phyloP scores from a whole-genome alignment of 2,888 invertebrate genomes.

The Gari tellinella region DNA sequence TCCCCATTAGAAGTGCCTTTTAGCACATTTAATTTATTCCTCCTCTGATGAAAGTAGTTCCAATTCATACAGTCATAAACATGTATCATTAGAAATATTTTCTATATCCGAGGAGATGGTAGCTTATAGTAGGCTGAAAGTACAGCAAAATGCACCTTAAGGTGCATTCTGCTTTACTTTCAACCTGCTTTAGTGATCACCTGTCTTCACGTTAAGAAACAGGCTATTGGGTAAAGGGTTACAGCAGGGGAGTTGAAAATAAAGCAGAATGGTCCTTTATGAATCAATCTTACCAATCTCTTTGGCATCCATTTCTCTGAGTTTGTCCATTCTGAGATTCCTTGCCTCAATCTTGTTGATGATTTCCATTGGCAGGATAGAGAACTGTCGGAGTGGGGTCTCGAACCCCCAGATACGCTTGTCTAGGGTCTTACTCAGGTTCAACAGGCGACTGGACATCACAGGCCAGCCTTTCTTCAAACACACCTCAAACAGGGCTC shows the following conservation, averaged over 20 bases:
- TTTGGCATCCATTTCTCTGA: slow-evolving; percentile 94
- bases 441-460: slow-evolving; percentile 93
- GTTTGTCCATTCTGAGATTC: slow-evolving; percentile 90
- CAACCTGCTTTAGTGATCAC: no score
- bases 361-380: slow-evolving; percentile 89
- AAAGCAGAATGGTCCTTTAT: not conserved
- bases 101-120: no score
- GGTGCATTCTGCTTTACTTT: no score
- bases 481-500: slow-evolving; percentile 97
- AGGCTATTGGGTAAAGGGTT: not conserved
- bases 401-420: slow-evolving; percentile 95
- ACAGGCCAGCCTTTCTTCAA: slow-evolving; percentile 95
- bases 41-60: no score
- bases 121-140: no score
- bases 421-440: slow-evolving; percentile 96
- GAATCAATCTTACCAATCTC: slow-evolving; percentile 92
- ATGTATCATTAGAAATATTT: no score
- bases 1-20: no score
- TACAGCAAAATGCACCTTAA: no score
- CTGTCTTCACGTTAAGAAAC: not conserved
- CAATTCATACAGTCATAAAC: no score
- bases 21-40: no score
- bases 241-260: not conserved
- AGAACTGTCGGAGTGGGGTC: slow-evolving; percentile 92
- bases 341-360: slow-evolving; percentile 92